These are phyloP conservation scores for Odontamblyopus rebecca DNA, from an alignment of 2,797 vertebrate species.

Conservation along the genomic window DNA sequence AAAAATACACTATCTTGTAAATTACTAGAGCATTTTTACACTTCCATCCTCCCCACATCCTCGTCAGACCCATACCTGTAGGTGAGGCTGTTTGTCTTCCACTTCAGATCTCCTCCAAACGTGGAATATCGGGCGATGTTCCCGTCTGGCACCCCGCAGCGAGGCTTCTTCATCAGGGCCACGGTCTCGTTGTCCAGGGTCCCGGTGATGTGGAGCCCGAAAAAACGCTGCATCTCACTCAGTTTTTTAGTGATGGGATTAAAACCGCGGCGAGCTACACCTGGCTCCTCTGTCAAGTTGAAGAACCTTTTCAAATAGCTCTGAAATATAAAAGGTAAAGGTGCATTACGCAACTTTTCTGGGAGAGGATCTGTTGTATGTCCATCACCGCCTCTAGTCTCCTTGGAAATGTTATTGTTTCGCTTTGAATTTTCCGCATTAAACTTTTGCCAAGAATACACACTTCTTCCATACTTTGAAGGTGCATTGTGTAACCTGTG, in stretches of 20 bases:
- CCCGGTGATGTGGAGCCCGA: constrained; percentile 80
- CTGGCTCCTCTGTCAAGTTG: constrained; percentile 59
- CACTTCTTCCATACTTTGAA: no score
- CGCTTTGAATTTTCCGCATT: no score
- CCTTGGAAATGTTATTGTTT: no score
- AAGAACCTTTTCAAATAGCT: constrained; percentile 85
- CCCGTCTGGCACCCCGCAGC: constrained; percentile 86
- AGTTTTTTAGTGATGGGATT: constrained; percentile 68
- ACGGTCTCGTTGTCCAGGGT: constrained; percentile 80
- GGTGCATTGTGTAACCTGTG: no score
- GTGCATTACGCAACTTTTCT: no score
- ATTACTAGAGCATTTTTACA: neutral
- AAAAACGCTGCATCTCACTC: constrained; percentile 85
- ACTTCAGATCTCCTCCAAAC: constrained; percentile 72
- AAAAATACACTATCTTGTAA: no score
- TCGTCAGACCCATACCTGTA: constrained; percentile 81
- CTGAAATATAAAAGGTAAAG: constrained; percentile 56
- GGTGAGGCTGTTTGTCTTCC: constrained; percentile 82
- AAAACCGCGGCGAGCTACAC: constrained; percentile 13
- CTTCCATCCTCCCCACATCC: neutral
- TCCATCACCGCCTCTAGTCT: no score
- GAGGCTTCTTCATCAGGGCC: constrained; percentile 85
- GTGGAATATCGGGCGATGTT: constrained; percentile 67
- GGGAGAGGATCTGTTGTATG: no score
- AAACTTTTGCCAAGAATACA: no score